phyloP scores from a whole-genome alignment of 1,140 invertebrate species.

The Leptonema lineaticorne region DNA sequence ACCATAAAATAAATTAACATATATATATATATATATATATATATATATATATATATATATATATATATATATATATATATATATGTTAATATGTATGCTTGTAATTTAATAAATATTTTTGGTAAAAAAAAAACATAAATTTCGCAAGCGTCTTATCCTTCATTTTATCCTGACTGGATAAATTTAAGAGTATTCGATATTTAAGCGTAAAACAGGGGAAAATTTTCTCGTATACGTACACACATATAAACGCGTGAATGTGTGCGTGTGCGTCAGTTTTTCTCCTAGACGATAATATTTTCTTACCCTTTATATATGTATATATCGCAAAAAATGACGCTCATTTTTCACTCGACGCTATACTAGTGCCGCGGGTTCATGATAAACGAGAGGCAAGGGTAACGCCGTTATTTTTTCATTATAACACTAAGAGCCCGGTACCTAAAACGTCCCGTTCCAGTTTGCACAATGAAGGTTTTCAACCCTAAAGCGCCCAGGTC shows the following conservation, averaged over 20 bases:
- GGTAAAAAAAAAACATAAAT: background rate
- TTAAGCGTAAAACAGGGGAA: background rate
- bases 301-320: slow-evolving; percentile 23
- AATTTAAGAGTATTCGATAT: too few species aligned
- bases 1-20: too few species aligned
- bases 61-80: background rate
- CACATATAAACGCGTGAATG: background rate
- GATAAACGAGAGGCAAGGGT: slow-evolving; percentile 35
- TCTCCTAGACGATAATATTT: slow-evolving; percentile 19
- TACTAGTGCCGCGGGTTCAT: slow-evolving; percentile 30
- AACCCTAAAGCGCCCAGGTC: too few species aligned
- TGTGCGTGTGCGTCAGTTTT: background rate
- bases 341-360: slow-evolving; percentile 31
- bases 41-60: background rate
- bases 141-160: too few species aligned
- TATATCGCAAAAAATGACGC: slow-evolving; percentile 36
- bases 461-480: too few species aligned
- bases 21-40: too few species aligned
- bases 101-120: background rate
- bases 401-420: slow-evolving; percentile 37
- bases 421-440: slow-evolving; percentile 26
- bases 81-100: background rate
- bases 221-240: background rate
- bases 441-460: too few species aligned
- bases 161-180: too few species aligned